Evolutionary conservation across 2,113 vertebrate genomes (phyloP).

Genomic region (Rousettus leschenaultii): DNA sequence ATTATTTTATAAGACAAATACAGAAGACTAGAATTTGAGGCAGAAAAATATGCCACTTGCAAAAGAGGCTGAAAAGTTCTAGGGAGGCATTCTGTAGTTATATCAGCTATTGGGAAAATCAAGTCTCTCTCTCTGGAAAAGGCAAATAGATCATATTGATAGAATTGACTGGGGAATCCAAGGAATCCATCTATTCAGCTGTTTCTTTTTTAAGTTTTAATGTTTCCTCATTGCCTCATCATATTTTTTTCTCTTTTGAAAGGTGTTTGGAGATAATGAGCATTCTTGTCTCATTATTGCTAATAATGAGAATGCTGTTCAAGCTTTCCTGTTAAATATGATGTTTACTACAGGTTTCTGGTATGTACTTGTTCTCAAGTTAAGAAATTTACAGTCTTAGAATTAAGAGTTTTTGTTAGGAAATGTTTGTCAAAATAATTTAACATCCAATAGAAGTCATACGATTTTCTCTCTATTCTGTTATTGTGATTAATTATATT

Average conservation of each 20-base stretch:
- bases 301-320: slow-evolving; percentile 3
- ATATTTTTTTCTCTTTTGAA: slow-evolving; percentile 29
- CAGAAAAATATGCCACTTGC: slow-evolving; percentile 28
- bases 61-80: not conserved
- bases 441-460: not conserved
- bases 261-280: not conserved
- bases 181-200: not conserved
- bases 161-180: not conserved
- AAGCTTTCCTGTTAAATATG: not conserved
- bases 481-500: slow-evolving; percentile 41
- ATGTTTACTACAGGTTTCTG: not conserved
- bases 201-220: not conserved
- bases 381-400: not conserved
- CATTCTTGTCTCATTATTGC: not conserved
- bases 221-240: not conserved
- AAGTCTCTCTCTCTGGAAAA: not conserved
- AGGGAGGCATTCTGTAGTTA: not conserved
- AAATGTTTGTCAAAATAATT: not conserved
- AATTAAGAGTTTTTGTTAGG: not conserved
- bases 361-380: not conserved
- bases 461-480: slow-evolving; percentile 2
- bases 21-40: not conserved
- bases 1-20: slow-evolving; percentile 52
- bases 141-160: not conserved
- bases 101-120: not conserved